Evolutionary conservation across 2,888 invertebrate species (phyloP).

Genomic region (Ophraella communa): DNA sequence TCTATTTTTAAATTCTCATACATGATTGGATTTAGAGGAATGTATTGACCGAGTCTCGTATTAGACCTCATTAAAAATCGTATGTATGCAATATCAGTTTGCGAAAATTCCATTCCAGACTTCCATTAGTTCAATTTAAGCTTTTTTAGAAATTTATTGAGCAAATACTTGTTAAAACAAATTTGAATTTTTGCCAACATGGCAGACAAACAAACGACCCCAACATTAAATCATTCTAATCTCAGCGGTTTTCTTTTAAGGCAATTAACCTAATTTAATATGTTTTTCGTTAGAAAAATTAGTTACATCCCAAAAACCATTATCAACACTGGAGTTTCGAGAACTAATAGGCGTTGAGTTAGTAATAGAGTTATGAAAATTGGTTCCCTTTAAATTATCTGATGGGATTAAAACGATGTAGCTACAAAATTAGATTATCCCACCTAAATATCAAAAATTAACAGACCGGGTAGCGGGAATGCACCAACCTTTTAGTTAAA

Average conservation of each 20-base stretch:
- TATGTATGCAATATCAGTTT: constrained; percentile 18
- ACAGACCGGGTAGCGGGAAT: neutral
- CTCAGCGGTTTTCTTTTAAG: too few relatives aligned
- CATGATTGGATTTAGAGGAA: too few relatives aligned
- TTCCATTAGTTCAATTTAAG: constrained; percentile 13
- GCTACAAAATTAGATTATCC: neutral
- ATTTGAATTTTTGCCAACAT: neutral
- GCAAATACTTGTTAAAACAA: constrained; percentile 6
- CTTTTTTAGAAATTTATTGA: constrained; percentile 9
- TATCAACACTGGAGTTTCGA: neutral
- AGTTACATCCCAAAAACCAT: constrained; percentile 23
- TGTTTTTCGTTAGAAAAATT: too few relatives aligned
- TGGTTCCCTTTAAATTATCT: constrained; percentile 23
- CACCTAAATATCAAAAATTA: constrained; percentile 2
- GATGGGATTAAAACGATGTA: constrained; percentile 13
- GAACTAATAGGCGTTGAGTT: constrained; percentile 15
- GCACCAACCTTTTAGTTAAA: neutral
- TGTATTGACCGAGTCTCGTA: too few relatives aligned
- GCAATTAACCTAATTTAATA: too few relatives aligned
- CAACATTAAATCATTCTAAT: too few relatives aligned
- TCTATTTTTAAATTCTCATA: constrained; percentile 22
- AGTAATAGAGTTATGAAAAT: constrained; percentile 25
- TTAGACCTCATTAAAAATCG: constrained; percentile 22
- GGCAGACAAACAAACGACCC: neutral
- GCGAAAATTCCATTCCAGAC: neutral